phyloP scores from a whole-genome alignment of 2,113 vertebrate genomes.

The Chlorodrepanis virens region DNA sequence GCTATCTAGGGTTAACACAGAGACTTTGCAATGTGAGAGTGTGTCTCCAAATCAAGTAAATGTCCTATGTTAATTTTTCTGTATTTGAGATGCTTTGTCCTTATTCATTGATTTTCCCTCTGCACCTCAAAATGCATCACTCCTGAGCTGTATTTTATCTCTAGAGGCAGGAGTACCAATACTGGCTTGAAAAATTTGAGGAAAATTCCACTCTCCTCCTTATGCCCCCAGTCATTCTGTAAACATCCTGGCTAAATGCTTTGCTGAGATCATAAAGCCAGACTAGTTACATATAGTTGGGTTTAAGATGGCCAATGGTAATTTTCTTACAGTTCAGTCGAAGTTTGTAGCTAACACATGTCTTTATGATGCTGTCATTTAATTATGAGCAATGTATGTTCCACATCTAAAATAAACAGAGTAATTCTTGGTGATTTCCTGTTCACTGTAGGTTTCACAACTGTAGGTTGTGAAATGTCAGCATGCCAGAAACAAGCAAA shows the following conservation, averaged over 20 bases:
- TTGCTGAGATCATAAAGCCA: background rate
- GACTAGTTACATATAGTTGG: background rate
- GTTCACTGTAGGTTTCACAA: background rate
- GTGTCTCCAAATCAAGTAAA: background rate
- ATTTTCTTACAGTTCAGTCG: background rate
- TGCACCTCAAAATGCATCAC: background rate
- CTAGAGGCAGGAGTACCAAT: background rate
- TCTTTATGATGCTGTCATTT: background rate
- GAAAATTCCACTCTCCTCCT: background rate
- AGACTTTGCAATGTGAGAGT: background rate
- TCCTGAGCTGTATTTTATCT: background rate
- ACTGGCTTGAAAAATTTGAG: background rate
- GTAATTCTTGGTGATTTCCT: constrained; percentile 23
- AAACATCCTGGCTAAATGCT: background rate
- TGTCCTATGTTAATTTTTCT: background rate
- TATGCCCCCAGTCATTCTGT: background rate
- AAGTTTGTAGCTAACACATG: background rate
- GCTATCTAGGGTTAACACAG: background rate
- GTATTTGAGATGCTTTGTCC: background rate
- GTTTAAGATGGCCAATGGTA: background rate
- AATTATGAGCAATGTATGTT: background rate
- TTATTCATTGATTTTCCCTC: background rate
- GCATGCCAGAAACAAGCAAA: background rate
- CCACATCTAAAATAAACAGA: background rate
- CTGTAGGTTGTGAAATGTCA: background rate